Conservation (phyloP, 2,113 vertebrate species). For the Naja naja region DNA sequence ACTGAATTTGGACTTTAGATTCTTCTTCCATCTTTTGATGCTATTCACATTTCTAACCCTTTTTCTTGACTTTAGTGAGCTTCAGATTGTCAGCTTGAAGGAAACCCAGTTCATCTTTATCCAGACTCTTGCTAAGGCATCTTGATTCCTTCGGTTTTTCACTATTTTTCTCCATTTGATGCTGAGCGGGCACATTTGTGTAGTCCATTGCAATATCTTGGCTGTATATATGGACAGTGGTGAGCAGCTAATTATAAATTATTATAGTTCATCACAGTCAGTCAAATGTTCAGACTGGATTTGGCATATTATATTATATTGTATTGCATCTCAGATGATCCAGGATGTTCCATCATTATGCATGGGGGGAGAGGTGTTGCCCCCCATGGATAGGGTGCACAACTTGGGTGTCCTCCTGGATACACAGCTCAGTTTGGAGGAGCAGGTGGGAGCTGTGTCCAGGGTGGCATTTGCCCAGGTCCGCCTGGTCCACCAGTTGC, state of each 20-base stretch:
- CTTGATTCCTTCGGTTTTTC: not conserved
- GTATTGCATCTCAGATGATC: no score
- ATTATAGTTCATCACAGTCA: not conserved
- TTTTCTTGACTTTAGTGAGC: not conserved
- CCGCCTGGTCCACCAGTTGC: no score
- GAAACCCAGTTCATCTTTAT: not conserved
- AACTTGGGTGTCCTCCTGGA: no score
- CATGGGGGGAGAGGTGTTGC: no score
- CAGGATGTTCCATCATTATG: no score
- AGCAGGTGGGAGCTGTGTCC: no score
- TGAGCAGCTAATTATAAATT: not conserved
- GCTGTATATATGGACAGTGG: not conserved
- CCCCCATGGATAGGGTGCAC: no score
- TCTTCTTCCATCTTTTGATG: not conserved
- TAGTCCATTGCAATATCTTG: not conserved
- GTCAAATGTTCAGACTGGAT: not conserved
- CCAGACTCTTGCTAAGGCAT: not conserved
- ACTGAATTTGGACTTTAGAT: not conserved
- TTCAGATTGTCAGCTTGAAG: not conserved
- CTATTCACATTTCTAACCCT: not conserved
- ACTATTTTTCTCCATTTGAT: not conserved
- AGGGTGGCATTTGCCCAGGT: no score
- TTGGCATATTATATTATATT: no score
- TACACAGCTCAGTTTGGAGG: no score
- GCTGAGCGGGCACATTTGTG: not conserved